phyloP scores from a whole-genome alignment of 37 sponge, comb jelly and placozoan species.

The Aplysina aerophoba region DNA sequence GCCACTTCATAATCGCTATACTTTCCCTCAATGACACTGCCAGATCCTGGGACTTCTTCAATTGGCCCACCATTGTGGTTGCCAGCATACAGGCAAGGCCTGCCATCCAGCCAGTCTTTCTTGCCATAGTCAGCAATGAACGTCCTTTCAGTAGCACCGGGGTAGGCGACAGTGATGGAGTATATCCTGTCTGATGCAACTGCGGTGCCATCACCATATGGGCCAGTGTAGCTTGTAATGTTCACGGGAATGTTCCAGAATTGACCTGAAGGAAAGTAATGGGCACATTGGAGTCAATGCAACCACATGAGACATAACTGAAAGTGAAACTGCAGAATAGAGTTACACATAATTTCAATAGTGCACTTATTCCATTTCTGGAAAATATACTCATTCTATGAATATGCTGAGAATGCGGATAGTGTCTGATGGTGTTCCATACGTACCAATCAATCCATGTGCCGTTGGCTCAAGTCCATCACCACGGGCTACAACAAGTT shows the following conservation, averaged over 20 bases:
- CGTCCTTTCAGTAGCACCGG: constrained; percentile 12
- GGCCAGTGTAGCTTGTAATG: constrained; percentile 31
- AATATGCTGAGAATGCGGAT: too few species aligned
- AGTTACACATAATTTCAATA: too few species aligned
- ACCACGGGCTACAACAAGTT: constrained; percentile 21
- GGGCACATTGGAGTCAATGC: neutral
- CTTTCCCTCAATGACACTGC: constrained; percentile 59
- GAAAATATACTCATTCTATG: too few species aligned
- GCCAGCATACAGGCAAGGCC: constrained; percentile 67
- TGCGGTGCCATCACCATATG: neutral
- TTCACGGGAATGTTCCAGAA: constrained; percentile 78
- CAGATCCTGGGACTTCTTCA: neutral
- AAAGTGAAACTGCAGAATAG: too few species aligned
- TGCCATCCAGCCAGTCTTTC: constrained; percentile 51
- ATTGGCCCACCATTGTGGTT: constrained; percentile 55
- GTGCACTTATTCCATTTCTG: too few species aligned
- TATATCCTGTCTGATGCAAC: constrained; percentile 20
- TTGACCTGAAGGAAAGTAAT: constrained; percentile 55
- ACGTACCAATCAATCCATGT: constrained; percentile 38
- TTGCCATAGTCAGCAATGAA: constrained; percentile 56
- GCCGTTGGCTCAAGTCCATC: constrained; percentile 1
- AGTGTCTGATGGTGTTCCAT: neutral
- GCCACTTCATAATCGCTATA: constrained; percentile 43
- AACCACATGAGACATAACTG: too few species aligned
- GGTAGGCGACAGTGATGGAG: constrained; percentile 47